A percentile compares a stretch with the other conserved stretches of the same genome.
Evolutionary conservation across 2,113 vertebrate genomes (phyloP).

Genomic region (Laticauda laticaudata): DNA sequence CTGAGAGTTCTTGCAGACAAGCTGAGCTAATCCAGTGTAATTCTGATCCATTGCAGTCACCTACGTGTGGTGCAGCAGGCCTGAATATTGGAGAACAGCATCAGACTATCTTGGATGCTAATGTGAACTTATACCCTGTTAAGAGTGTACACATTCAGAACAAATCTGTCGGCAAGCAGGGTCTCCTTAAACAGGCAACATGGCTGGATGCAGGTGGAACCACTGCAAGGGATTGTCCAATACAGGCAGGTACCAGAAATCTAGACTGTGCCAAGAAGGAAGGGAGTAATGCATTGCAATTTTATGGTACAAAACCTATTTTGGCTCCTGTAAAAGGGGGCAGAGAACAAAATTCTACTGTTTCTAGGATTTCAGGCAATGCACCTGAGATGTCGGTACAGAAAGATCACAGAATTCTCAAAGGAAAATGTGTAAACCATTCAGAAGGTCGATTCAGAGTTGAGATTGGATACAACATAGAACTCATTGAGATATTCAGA

Average conservation of each 20-base stretch:
- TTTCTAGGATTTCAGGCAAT: background rate
- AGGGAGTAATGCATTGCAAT: background rate
- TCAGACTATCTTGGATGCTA: conserved; percentile 22
- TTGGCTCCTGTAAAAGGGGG: background rate
- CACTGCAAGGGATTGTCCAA: background rate
- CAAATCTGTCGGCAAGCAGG: background rate
- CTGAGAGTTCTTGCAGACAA: conserved; percentile 21
- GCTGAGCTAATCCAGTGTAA: conserved; percentile 40
- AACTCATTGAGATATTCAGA: conserved; percentile 87
- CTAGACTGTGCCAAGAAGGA: background rate
- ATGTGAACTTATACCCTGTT: accelerated
- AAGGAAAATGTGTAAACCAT: conserved; percentile 79
- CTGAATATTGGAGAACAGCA: conserved; percentile 25
- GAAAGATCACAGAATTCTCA: conserved; percentile 66
- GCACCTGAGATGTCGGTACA: background rate
- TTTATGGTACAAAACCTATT: background rate
- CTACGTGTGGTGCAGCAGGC: conserved; percentile 13
- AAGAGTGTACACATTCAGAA: conserved; percentile 40
- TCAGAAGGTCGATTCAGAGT: conserved; percentile 83
- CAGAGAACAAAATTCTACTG: conserved; percentile 24
- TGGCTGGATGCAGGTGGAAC: accelerated
- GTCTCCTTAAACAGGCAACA: conserved; percentile 12
- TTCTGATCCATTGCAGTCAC: conserved; percentile 32
- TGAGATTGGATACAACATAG: conserved; percentile 81
- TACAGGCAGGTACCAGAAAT: background rate